Percentiles rank a stretch among this genome's conserved stretches.
These are phyloP conservation scores for Drosophila pseudotalamancana DNA, from an alignment of 2,888 invertebrate species.

Conservation along the genomic window DNA sequence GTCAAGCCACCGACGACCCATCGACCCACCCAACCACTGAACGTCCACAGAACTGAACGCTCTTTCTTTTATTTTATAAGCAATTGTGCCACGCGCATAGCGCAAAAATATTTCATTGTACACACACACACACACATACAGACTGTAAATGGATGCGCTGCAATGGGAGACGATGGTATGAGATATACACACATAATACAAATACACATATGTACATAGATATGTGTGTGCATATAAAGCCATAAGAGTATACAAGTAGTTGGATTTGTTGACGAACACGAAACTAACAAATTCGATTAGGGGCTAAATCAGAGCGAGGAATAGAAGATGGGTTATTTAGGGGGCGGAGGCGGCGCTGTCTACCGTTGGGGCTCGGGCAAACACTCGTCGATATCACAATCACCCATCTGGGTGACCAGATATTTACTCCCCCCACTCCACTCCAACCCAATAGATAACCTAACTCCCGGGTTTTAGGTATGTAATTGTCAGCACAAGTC, in stretches of 20 bases:
- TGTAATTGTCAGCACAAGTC: constrained; percentile 34
- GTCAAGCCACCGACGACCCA: constrained; percentile 52
- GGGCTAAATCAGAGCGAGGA: constrained; percentile 8
- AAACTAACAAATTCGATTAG: constrained; percentile 15
- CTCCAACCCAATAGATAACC: background rate
- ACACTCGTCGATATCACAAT: constrained; percentile 34
- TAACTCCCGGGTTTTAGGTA: constrained; percentile 1
- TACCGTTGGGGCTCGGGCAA: background rate
- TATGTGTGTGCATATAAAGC: background rate
- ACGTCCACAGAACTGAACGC: constrained; percentile 28
- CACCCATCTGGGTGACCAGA: constrained; percentile 62
- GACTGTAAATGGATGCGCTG: constrained; percentile 23
- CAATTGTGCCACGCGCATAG: constrained; percentile 61
- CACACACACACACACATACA: constrained; percentile 22
- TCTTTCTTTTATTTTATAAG: constrained; percentile 55
- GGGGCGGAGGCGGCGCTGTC: background rate
- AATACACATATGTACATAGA: background rate
- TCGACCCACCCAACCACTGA: constrained; percentile 51
- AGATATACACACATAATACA: background rate
- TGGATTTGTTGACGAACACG: constrained; percentile 19
- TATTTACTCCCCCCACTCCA: constrained; percentile 17
- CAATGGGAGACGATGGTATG: constrained; percentile 23
- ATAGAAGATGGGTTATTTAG: constrained; percentile 10
- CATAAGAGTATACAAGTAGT: constrained; percentile 11
- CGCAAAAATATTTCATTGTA: constrained; percentile 59